Percentiles rank a stretch among this genome's conserved stretches.
phyloP scores from a whole-genome alignment of 2,888 invertebrate species.

The Drosophila prolongata region DNA sequence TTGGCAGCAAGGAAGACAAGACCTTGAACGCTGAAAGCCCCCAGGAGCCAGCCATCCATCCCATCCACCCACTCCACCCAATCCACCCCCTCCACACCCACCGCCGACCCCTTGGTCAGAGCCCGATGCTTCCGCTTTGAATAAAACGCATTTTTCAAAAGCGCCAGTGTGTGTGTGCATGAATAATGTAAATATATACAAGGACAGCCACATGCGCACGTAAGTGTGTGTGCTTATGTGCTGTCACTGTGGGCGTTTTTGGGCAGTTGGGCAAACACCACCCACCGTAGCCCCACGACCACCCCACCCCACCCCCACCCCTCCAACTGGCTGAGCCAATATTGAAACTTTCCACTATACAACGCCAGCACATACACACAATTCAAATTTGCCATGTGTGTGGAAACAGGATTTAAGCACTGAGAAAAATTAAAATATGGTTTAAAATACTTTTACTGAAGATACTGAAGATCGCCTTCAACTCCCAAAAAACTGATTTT shows the following conservation, averaged over 20 bases:
- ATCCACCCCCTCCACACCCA: neutral
- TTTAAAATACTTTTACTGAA: neutral
- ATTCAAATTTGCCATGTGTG: conserved; percentile 39
- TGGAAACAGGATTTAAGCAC: conserved; percentile 21
- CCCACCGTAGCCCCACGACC: neutral
- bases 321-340: conserved; percentile 56
- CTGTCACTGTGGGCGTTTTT: conserved; percentile 63
- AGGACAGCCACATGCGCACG: conserved; percentile 32
- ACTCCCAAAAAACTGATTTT: too few species aligned
- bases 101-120: conserved; percentile 44
- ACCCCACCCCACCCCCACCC: neutral
- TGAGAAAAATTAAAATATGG: neutral
- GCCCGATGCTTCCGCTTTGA: conserved; percentile 60
- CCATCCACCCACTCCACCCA: neutral
- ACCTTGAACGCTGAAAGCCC: conserved; percentile 49
- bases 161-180: conserved; percentile 54
- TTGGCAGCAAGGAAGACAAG: conserved; percentile 6
- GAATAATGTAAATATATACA: conserved; percentile 61
- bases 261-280: conserved; percentile 67
- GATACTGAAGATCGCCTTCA: too few species aligned
- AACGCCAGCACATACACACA: conserved; percentile 31
- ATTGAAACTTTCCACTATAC: conserved; percentile 77
- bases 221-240: conserved; percentile 41
- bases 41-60: conserved; percentile 7
- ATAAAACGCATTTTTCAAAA: conserved; percentile 77